phyloP scores from a whole-genome alignment of 2,888 invertebrate genomes.

The Pandemis heparana region DNA sequence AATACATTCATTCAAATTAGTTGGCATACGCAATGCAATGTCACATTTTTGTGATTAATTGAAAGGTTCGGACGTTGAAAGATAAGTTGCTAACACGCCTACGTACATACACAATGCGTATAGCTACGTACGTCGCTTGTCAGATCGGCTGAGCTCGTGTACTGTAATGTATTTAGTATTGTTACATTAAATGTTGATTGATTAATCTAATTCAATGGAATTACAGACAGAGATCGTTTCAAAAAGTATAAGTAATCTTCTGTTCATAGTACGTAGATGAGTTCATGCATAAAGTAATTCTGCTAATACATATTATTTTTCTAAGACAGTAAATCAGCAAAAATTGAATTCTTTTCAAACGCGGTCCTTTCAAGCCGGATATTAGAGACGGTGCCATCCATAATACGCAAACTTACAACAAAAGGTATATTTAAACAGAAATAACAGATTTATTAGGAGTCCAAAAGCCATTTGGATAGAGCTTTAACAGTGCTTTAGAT shows the following conservation, averaged over 20 bases:
- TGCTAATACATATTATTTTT: background rate
- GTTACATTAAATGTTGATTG: background rate
- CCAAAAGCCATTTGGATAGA: background rate
- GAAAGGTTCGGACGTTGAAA: constrained; percentile 41
- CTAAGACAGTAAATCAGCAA: constrained; percentile 19
- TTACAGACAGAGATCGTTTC: background rate
- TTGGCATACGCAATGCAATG: constrained; percentile 49
- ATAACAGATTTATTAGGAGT: constrained; percentile 1
- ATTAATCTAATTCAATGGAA: background rate
- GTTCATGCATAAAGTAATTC: too few relatives aligned
- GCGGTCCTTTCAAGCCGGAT: constrained; percentile 29
- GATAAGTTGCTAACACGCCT: constrained; percentile 32
- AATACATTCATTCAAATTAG: constrained; percentile 79
- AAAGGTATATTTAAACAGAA: background rate
- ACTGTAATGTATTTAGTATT: background rate
- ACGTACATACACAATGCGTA: constrained; percentile 15
- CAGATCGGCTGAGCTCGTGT: background rate
- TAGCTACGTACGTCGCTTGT: background rate
- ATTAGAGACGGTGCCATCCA: constrained; percentile 15
- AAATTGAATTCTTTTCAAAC: background rate
- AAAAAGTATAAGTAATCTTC: background rate
- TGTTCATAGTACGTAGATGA: too few relatives aligned
- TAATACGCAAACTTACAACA: background rate
- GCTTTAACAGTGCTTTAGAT: background rate
- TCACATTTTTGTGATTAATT: constrained; percentile 43